Percentiles rank a stretch among this genome's conserved stretches.
Evolutionary conservation across 2,113 vertebrate genomes (phyloP).

Genomic region (Lepisosteus osseus): DNA sequence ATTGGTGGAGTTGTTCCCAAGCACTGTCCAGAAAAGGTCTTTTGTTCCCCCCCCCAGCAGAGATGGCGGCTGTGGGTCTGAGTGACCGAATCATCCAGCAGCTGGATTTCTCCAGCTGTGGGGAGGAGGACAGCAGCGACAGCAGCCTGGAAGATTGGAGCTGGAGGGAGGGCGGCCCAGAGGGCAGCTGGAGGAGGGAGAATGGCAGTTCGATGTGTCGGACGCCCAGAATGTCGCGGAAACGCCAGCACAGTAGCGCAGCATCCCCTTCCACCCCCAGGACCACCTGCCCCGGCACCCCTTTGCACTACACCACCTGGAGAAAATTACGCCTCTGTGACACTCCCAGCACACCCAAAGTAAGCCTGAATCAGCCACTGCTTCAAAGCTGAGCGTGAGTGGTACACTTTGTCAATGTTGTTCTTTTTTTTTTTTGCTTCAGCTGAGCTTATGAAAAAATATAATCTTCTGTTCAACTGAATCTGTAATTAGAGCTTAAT

Average conservation of each 20-base stretch:
- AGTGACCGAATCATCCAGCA: constrained; percentile 59
- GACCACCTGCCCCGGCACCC: constrained; percentile 52
- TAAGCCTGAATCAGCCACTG: constrained; percentile 37
- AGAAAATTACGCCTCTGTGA: constrained; percentile 71
- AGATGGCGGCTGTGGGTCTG: constrained; percentile 39
- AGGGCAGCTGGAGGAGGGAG: not conserved
- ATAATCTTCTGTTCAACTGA: too few relatives aligned
- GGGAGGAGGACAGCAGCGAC: constrained; percentile 65
- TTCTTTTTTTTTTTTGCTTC: too few relatives aligned
- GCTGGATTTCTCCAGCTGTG: constrained; percentile 75
- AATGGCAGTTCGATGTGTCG: constrained; percentile 32
- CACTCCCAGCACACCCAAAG: constrained; percentile 82
- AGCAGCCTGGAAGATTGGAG: constrained; percentile 52
- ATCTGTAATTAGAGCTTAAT: too few relatives aligned
- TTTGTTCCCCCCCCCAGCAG: not conserved
- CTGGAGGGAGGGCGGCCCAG: constrained; percentile 8
- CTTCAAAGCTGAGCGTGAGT: not conserved
- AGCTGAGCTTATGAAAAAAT: too few relatives aligned
- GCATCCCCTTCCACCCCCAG: constrained; percentile 34
- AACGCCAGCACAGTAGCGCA: constrained; percentile 31
- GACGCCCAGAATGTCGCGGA: constrained; percentile 45
- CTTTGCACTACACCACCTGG: constrained; percentile 67
- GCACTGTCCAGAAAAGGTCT: too few relatives aligned
- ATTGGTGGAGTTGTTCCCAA: too few relatives aligned
- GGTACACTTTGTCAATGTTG: not conserved